Conservation (phyloP, 2,888 invertebrate genomes). For the Drosophila ezoana region DNA sequence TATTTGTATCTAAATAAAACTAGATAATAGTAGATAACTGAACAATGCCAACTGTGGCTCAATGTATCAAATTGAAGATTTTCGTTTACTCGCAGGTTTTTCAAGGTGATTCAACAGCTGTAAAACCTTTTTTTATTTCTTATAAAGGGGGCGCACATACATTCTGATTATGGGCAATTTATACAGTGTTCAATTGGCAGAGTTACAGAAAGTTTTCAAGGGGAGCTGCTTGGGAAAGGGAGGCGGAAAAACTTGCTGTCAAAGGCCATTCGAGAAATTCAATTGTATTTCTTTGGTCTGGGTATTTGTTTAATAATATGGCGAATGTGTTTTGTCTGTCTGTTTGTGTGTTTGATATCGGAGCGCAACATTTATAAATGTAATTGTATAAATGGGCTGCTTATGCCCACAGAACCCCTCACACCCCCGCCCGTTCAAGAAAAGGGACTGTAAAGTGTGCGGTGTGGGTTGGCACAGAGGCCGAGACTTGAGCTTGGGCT, state of each 20-base stretch:
- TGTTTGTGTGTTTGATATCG: constrained; percentile 55
- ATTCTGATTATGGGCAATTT: constrained; percentile 56
- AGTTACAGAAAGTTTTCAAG: constrained; percentile 4
- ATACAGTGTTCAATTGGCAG: constrained; percentile 37
- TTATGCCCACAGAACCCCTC: constrained; percentile 46
- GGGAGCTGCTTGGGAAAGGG: neutral
- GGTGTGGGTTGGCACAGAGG: constrained; percentile 6
- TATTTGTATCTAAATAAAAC: neutral
- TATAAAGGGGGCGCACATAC: constrained; percentile 13
- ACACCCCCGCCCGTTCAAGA: neutral
- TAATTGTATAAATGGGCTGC: constrained; percentile 76
- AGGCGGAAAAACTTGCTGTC: constrained; percentile 41
- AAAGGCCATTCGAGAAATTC: constrained; percentile 49
- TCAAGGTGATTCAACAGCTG: constrained; percentile 24
- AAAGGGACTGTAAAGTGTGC: constrained; percentile 16
- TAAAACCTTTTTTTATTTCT: constrained; percentile 9
- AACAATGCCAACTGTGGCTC: neutral
- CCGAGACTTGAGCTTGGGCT: neutral
- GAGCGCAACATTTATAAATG: constrained; percentile 71
- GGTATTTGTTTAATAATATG: constrained; percentile 56
- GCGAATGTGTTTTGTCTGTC: constrained; percentile 41
- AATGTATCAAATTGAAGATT: neutral
- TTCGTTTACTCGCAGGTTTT: neutral
- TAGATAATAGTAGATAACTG: neutral
- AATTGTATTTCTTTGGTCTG: constrained; percentile 43